A percentile compares a stretch with the other conserved stretches of the same genome.
Conservation (phyloP, 2,113 vertebrate species). For the Mungos mungo region DNA sequence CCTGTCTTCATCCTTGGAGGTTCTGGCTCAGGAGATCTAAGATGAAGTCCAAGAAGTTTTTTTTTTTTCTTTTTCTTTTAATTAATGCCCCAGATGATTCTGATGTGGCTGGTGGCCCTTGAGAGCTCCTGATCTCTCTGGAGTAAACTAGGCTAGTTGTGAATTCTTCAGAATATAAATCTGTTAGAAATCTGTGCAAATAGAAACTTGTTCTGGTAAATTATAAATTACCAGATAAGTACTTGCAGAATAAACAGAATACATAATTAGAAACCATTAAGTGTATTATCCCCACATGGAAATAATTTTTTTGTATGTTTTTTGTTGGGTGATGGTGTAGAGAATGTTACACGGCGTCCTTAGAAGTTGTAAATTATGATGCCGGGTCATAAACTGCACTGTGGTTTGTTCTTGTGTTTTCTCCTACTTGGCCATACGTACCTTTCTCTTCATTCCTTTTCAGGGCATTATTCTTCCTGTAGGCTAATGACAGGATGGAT, state of each 20-base stretch:
- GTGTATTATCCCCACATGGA: slow-evolving; percentile 47
- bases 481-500: neutral
- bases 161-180: slow-evolving; percentile 51
- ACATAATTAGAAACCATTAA: slow-evolving; percentile 56
- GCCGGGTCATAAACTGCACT: neutral
- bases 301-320: slow-evolving; percentile 10
- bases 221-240: slow-evolving; percentile 75
- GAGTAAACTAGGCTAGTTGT: neutral
- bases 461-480: neutral
- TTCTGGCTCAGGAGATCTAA: neutral
- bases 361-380: slow-evolving; percentile 14
- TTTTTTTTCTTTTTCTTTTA: neutral
- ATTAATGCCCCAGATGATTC: slow-evolving; percentile 15
- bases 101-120: neutral
- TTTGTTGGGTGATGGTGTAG: neutral
- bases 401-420: neutral
- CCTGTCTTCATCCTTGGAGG: neutral
- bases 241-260: slow-evolving; percentile 69
- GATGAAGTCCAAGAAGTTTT: neutral
- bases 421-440: neutral
- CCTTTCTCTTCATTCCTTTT: neutral
- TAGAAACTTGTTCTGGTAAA: slow-evolving; percentile 71
- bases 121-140: neutral
- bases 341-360: neutral
- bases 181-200: slow-evolving; percentile 48